A percentile compares a stretch with the other conserved stretches of the same genome.
phyloP scores from a whole-genome alignment of 2,797 vertebrate genomes.

The Lepus townsendii region DNA sequence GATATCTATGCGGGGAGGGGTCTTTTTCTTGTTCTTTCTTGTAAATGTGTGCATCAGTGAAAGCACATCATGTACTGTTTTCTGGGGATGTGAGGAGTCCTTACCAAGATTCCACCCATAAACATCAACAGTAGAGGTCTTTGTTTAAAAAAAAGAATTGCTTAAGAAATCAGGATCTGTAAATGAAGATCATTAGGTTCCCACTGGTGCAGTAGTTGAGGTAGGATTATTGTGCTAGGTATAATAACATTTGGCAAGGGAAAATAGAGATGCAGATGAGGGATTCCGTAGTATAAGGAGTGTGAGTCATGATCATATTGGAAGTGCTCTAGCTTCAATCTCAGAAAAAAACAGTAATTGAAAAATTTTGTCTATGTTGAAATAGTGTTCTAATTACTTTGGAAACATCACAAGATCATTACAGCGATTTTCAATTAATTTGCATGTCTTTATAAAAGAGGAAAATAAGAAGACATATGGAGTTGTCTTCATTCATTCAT shows the following conservation, averaged over 20 bases:
- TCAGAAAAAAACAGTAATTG: neutral
- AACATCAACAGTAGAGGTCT: constrained; percentile 56
- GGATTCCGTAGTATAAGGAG: neutral
- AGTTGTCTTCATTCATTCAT: neutral
- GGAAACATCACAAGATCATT: neutral
- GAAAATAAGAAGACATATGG: neutral
- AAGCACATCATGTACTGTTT: constrained; percentile 65
- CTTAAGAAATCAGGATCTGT: constrained; percentile 48
- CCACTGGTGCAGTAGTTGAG: neutral
- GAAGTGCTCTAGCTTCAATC: neutral
- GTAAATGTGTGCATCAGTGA: constrained; percentile 79
- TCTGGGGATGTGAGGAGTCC: constrained; percentile 68
- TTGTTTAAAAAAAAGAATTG: constrained; percentile 61
- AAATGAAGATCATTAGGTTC: constrained; percentile 67
- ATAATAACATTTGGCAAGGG: constrained; percentile 43
- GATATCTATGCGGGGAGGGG: constrained; percentile 60
- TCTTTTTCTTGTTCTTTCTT: constrained; percentile 81
- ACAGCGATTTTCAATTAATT: constrained; percentile 30
- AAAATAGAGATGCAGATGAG: neutral
- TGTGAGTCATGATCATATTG: neutral
- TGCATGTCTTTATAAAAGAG: neutral
- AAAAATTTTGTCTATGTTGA: neutral
- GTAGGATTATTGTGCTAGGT: constrained; percentile 43
- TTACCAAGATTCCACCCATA: neutral
- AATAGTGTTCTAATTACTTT: constrained; percentile 37